Percentiles rank a stretch among this genome's conserved stretches.
phyloP scores from a whole-genome alignment of 2,888 invertebrate species.

The Camponotus fellah region DNA sequence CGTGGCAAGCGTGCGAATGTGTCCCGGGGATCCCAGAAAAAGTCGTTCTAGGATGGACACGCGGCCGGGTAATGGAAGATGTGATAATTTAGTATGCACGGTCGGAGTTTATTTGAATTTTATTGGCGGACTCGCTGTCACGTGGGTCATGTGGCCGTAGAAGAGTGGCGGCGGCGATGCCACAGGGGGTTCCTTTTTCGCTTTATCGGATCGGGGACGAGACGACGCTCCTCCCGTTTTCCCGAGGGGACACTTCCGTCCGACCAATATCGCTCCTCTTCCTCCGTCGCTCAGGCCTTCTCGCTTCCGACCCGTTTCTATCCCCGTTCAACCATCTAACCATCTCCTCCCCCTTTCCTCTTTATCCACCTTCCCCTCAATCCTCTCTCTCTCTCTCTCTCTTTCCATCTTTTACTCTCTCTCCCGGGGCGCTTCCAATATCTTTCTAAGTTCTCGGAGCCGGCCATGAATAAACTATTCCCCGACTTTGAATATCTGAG shows the following conservation, averaged over 20 bases:
- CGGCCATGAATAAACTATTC: conserved; percentile 86
- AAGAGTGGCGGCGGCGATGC: conserved; percentile 71
- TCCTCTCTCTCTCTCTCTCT: conserved; percentile 61
- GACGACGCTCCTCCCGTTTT: conserved; percentile 82
- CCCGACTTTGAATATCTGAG: conserved; percentile 86
- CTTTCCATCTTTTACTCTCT: conserved; percentile 62
- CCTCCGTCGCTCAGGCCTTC: conserved; percentile 62
- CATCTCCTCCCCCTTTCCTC: conserved; percentile 68
- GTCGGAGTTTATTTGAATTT: conserved; percentile 86
- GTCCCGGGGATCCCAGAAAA: conserved; percentile 55
- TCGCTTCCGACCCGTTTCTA: conserved; percentile 24
- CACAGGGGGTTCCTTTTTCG: conserved; percentile 81
- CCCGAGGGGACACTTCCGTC: conserved; percentile 86
- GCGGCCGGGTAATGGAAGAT: conserved; percentile 84
- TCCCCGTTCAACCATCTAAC: conserved; percentile 63
- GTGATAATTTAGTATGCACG: conserved; percentile 86
- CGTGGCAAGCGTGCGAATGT: conserved; percentile 60
- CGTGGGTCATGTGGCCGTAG: conserved; percentile 75
- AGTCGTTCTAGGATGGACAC: conserved; percentile 69
- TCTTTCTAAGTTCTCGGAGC: conserved; percentile 84
- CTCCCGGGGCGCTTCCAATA: conserved; percentile 84
- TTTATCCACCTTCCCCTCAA: conserved; percentile 42
- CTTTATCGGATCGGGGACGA: conserved; percentile 83
- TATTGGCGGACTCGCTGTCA: conserved; percentile 84
- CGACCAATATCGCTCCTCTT: conserved; percentile 83